Evolutionary conservation across 2,113 vertebrate species (phyloP).

Genomic region (Semicossyphus pulcher): DNA sequence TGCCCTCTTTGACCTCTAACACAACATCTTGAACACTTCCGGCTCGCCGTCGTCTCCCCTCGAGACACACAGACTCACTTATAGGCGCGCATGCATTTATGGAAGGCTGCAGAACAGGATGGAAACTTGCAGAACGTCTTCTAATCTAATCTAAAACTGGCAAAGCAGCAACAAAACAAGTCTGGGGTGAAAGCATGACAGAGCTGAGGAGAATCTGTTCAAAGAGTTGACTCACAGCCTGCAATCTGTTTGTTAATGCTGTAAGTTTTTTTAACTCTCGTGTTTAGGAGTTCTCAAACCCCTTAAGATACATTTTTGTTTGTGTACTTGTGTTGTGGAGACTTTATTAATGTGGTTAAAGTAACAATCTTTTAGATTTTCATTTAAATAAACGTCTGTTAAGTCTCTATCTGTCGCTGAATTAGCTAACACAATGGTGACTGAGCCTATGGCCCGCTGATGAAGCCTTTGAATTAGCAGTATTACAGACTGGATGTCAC

Average conservation of each 20-base stretch:
- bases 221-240: conserved; percentile 46
- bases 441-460: too few relatives aligned
- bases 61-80: conserved; percentile 12
- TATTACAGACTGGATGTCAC: too few relatives aligned
- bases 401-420: too few relatives aligned
- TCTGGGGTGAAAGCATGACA: conserved; percentile 6
- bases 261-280: conserved; percentile 29
- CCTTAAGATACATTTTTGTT: too few relatives aligned
- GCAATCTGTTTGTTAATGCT: conserved; percentile 26
- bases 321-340: too few relatives aligned
- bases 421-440: too few relatives aligned
- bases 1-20: conserved; percentile 18
- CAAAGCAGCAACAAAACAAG: conserved; percentile 41
- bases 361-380: too few relatives aligned
- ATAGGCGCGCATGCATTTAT: background rate
- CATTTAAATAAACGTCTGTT: too few relatives aligned
- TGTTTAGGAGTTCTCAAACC: conserved; percentile 5
- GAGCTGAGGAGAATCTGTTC: conserved; percentile 36
- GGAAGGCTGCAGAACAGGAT: conserved; percentile 26
- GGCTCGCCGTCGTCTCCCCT: conserved; percentile 8
- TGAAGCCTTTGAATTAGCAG: too few relatives aligned
- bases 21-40: conserved; percentile 62
- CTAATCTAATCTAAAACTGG: conserved; percentile 54
- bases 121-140: conserved; percentile 28
- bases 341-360: too few relatives aligned